Conservation (phyloP, 2,113 vertebrate species). For the Ellobius talpinus region DNA sequence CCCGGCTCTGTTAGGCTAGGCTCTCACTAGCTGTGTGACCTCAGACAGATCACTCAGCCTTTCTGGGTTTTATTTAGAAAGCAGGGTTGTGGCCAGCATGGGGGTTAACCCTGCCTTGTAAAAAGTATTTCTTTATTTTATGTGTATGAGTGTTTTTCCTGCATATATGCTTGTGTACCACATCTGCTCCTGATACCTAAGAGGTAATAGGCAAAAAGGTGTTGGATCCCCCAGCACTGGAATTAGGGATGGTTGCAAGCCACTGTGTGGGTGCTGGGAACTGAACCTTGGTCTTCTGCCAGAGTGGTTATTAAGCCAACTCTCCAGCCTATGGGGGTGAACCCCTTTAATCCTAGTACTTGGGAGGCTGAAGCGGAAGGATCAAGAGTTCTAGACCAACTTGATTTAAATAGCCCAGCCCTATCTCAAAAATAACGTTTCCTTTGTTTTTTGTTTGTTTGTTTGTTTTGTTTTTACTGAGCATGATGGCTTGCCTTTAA, state of each 20-base stretch:
- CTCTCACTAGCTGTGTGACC: not conserved
- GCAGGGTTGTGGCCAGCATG: not conserved
- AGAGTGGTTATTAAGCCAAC: not conserved
- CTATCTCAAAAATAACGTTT: not conserved
- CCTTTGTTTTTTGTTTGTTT: no score
- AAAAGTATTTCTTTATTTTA: not conserved
- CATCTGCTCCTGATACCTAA: not conserved
- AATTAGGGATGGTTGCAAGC: not conserved
- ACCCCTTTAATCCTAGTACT: not conserved
- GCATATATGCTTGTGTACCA: not conserved
- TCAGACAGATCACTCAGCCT: not conserved
- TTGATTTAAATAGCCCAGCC: not conserved
- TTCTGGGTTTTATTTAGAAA: constrained; percentile 19
- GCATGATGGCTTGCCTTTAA: not conserved
- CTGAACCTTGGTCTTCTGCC: not conserved
- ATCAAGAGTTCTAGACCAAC: not conserved
- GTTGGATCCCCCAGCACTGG: not conserved
- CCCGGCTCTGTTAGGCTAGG: not conserved
- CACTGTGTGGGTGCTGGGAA: no score
- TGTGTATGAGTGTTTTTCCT: not conserved
- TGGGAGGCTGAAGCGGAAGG: not conserved
- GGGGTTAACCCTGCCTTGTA: not conserved
- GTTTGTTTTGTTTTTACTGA: not conserved
- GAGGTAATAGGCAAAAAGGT: not conserved
- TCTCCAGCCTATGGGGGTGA: not conserved